Evolutionary conservation across 1,140 invertebrate species (phyloP), one percentile per base, ranked within the genome.

Genomic region (Neodiprion pinetum): DNA sequence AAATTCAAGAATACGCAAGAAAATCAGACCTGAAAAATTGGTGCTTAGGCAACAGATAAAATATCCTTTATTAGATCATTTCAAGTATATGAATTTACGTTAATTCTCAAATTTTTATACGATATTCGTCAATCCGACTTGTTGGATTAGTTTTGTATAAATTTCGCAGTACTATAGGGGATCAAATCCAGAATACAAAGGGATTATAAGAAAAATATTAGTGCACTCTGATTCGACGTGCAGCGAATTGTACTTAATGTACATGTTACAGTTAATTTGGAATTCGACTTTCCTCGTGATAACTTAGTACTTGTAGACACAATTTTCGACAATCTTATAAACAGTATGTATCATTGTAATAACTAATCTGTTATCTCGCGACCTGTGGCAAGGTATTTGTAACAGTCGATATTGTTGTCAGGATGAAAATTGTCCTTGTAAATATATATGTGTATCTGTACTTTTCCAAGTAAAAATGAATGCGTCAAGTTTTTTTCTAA

Each of bases 1-100:
- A 80, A 81, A 68, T 74, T 81, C 9, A 77, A 77, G 12, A 61
- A 74, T 61, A 14, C n/a, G 9, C 3, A 17, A 61, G 53, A 61
- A 61, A 61, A 61, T 9, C 53, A 61, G 53, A 61, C 53, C 11
- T 61, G 53, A 61, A 17, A 9, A 40, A 5, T 40, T 40, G 68
- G 70, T 72, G 48, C 72, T 40, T 40, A 40, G 28, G 28, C 28
- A 40, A 40, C 1, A 40, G 28, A 40, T 3, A 5, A 3, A 3
- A 40, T 40, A 40, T 40, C 28, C 28, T 40, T 40, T 40, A 40
- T 40, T 40, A 40, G 28, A 40, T 40, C 28, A 40, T 5, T 40
- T 40, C 2, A 40, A 40, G 28, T 5, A 40, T 40, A 40, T 40
- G 28, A 40, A 48, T 71, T 72, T 66, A n/a, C 66, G 67, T 48